Evolutionary conservation across 2,888 invertebrate genomes (phyloP).

Genomic region (Parnassius glacialis): DNA sequence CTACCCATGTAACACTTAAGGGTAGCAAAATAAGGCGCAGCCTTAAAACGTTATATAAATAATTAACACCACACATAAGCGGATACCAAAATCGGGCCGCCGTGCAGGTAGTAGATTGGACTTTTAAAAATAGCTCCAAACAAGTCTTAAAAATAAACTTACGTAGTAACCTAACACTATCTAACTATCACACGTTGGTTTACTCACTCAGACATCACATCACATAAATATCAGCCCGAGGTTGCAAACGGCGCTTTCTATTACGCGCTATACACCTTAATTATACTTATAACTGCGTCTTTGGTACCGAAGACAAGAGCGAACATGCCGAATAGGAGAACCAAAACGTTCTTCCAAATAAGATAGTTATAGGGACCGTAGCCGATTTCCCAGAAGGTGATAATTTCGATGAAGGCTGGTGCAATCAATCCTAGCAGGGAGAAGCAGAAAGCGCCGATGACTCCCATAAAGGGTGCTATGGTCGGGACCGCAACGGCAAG

Average conservation of each 20-base stretch:
- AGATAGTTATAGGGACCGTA: constrained; percentile 87
- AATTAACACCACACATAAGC: constrained; percentile 11
- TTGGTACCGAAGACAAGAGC: constrained; percentile 89
- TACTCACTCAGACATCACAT: constrained; percentile 10
- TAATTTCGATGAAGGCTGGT: constrained; percentile 91
- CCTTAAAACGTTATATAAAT: neutral
- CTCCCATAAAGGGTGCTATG: constrained; percentile 93
- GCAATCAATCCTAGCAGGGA: constrained; percentile 94
- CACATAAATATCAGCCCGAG: neutral
- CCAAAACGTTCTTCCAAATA: constrained; percentile 88
- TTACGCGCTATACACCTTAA: constrained; percentile 35
- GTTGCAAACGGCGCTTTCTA: constrained; percentile 13
- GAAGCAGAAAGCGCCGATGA: constrained; percentile 96
- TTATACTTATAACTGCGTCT: constrained; percentile 56
- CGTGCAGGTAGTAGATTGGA: constrained; percentile 1
- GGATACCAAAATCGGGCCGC: constrained; percentile 1
- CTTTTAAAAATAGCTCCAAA: constrained; percentile 7
- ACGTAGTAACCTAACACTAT: constrained; percentile 17
- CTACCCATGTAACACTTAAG: constrained; percentile 1
- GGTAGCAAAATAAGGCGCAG: neutral
- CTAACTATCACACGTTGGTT: constrained; percentile 24
- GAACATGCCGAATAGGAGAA: constrained; percentile 87
- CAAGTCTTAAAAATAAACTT: constrained; percentile 13
- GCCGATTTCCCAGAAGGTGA: constrained; percentile 92
- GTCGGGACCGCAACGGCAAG: constrained; percentile 93